These are phyloP conservation scores for Malurus elegans DNA, from an alignment of 2,113 vertebrate species.

Conservation along the genomic window DNA sequence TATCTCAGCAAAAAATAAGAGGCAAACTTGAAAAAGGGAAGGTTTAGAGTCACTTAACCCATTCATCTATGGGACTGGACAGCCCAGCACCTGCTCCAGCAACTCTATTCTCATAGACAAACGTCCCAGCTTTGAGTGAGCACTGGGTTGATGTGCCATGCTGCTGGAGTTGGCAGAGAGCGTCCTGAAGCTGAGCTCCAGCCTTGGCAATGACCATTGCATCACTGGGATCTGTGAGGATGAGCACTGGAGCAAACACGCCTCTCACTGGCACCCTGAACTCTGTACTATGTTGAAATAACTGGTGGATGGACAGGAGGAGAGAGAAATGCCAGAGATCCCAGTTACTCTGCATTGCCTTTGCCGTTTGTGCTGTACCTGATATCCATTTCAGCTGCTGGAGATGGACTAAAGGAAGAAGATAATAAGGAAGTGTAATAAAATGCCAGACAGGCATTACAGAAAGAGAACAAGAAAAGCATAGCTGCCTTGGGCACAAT, in stretches of 20 bases:
- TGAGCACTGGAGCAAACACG: not conserved
- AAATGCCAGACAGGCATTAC: not conserved
- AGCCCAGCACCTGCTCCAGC: not conserved
- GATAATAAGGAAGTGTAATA: constrained; percentile 24
- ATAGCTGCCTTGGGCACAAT: not conserved
- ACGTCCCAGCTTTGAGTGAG: not conserved
- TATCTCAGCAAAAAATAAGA: constrained; percentile 7
- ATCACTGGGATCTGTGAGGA: not conserved
- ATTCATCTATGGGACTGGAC: not conserved
- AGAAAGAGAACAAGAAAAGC: not conserved
- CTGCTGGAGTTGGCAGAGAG: not conserved
- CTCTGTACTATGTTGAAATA: not conserved
- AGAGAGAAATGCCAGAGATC: not conserved
- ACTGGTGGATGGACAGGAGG: not conserved
- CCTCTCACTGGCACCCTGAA: not conserved
- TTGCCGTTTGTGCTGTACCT: not conserved
- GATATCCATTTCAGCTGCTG: not conserved
- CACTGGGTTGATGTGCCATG: not conserved
- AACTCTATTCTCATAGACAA: not conserved
- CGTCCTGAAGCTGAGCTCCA: not conserved
- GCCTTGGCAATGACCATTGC: not conserved
- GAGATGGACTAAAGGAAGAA: not conserved
- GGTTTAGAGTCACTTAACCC: not conserved
- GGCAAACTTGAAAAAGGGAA: not conserved
- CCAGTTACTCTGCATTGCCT: not conserved